phyloP scores from a whole-genome alignment of 2,888 invertebrate genomes.

The Stenichneumon culpator region DNA sequence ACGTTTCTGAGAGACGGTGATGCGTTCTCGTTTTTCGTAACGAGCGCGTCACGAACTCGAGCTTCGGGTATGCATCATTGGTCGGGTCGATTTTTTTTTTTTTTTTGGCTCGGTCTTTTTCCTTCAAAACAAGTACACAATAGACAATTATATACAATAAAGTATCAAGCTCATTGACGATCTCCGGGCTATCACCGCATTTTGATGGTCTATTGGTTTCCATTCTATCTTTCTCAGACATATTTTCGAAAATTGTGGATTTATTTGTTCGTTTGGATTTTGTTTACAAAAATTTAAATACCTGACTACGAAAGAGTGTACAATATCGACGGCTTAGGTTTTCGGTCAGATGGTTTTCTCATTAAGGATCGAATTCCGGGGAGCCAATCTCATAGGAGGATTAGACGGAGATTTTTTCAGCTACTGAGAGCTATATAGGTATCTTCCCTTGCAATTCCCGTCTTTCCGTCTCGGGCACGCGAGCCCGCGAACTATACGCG shows the following conservation, averaged over 20 bases:
- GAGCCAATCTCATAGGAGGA: constrained; percentile 34
- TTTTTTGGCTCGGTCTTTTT: too few relatives aligned
- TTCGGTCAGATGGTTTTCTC: constrained; percentile 42
- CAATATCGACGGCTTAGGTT: constrained; percentile 22
- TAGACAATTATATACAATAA: too few relatives aligned
- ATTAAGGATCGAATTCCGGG: constrained; percentile 39
- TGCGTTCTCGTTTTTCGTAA: constrained; percentile 17
- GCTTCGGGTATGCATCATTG: background rate
- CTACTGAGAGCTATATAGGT: constrained; percentile 17
- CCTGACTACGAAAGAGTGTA: background rate
- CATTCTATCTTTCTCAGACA: too few relatives aligned
- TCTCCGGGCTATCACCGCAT: too few relatives aligned
- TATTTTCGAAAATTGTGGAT: too few relatives aligned
- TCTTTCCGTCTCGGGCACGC: constrained; percentile 39
- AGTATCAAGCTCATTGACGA: too few relatives aligned
- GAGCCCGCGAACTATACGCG: constrained; percentile 25
- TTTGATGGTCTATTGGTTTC: too few relatives aligned
- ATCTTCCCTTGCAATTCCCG: background rate
- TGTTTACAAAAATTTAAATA: background rate
- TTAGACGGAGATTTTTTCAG: constrained; percentile 43
- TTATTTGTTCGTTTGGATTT: too few relatives aligned
- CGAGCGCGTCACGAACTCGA: constrained; percentile 4
- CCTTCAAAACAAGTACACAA: too few relatives aligned
- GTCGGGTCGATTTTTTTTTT: background rate
- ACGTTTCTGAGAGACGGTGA: constrained; percentile 9